Evolutionary conservation across 2,113 vertebrate genomes (phyloP), one percentile per base, ranked within the genome.

Genomic region (Triplophysa tibetana): DNA sequence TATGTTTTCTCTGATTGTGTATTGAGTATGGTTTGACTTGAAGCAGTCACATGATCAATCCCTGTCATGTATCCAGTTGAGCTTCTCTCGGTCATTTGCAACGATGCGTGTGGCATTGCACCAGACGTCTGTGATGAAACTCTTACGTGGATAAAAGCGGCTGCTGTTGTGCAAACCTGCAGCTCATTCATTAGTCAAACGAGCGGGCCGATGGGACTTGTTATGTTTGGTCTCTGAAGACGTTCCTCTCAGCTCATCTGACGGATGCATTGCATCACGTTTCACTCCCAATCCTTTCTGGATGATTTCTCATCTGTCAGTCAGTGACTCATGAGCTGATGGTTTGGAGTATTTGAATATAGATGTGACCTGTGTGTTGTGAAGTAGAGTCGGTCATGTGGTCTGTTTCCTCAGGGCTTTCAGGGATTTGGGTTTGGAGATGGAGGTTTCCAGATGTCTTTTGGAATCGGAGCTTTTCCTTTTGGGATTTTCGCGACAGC

Each of bases 401-500:
- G 60, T 63, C 80, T 43, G 74, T 70, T 69, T 78, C 74, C 61
- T 6, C 87, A 99, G 98, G 98, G 98, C 9, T 99, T 99, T 90
- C 98, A 99, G 84, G 97, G 97, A 14, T 99, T 99, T 79, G 98
- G 98, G 14, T 99, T 99, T 86, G 98, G 97, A 0, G 98, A 99
- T 86, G 98, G 98, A 13, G 98, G 98, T 63, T 98, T 99, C 87
- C 98, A 99, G 86, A 99, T 99, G 98, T 99, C 98, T 0, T 99
- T 99, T 41, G 97, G 98, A 80, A 99, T 99, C 11, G 98, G 97
- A 16, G 98, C 98, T 0, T 99, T 99, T 92, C 98, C 98, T 2
- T 99, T 99, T 84, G 98, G 98, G 70, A 98, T 99, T 90, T 98
- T 99, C 83, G 98, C 98, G 3, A 99, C 98, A 83, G 98, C 97